Evolutionary conservation across 35 echinoderm and acorn worm species (phyloP), one percentile per base, ranked within the genome.

Genomic region (Apostichopus japonicus): DNA sequence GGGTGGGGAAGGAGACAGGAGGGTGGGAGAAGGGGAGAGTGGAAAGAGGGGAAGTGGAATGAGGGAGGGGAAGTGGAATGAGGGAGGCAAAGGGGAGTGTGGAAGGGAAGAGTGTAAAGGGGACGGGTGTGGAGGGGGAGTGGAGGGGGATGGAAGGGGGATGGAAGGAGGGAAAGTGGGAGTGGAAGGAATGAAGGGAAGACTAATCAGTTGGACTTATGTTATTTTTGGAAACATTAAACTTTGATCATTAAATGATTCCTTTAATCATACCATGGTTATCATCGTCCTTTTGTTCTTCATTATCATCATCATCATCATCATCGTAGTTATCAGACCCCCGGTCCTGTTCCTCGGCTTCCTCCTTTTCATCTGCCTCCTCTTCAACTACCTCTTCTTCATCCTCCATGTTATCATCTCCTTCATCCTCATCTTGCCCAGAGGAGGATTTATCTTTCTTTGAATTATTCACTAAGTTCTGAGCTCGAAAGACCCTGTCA

Each of bases 221-320:
- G 33, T 44, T 44, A 44, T 44, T 44, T 44, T 44, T 44, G 33
- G 33, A 44, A 44, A 44, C 33, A 44, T 44, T 44, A 44, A 44
- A 44, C 33, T 44, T 44, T 44, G 33, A 44, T 44, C 33, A 44
- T 44, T 44, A 44, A 44, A 44, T 44, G 33, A 61, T 86, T 14
- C 8, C 10, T 86, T 53, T 6, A 79, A 23, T 79, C 78, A 13
- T 23, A 27, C 23, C 78, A n/a, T 9, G 78, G 10, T 53, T 79
- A 23, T 79, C 78, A 19, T 79, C 33, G 4, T 44, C 78, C 5
- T 5, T 56, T 67, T 88, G 93, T 53, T 90, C 96, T 24, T 91
- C 96, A n/a, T 89, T 92, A 84, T 92, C 94, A 65, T 98, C 94
- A 19, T 95, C 88, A 84, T 94, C 92, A 25, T 98, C 90, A 58